Percentiles rank a stretch among this genome's conserved stretches.
Conservation (phyloP, 2,797 vertebrate genomes). For the Esox lucius region DNA sequence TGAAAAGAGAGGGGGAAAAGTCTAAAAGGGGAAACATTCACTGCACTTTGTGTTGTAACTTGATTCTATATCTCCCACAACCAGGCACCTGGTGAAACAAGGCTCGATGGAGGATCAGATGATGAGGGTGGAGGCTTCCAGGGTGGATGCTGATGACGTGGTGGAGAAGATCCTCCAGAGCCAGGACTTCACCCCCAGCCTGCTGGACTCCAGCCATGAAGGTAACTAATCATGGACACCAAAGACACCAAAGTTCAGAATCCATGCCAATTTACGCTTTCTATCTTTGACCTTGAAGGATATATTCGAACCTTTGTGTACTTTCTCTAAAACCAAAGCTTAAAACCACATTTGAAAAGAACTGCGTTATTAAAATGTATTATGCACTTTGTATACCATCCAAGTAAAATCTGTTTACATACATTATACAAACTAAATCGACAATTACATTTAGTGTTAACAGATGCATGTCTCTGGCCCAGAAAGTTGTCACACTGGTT, state of each 20-base stretch:
- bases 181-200: constrained; percentile 88
- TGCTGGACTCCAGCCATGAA: constrained; percentile 93
- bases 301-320: no score
- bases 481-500: no score
- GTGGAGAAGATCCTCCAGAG: constrained; percentile 95
- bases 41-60: background rate
- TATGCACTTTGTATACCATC: no score
- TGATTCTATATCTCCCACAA: background rate
- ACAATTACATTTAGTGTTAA: no score
- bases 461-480: no score
- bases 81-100: constrained; percentile 87
- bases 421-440: no score
- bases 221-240: constrained; percentile 68
- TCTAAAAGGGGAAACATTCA: background rate
- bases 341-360: no score
- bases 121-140: constrained; percentile 90
- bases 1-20: no score
- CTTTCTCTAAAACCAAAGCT: no score
- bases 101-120: constrained; percentile 92
- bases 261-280: background rate
- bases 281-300: no score
- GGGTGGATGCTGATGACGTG: constrained; percentile 93
- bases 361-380: no score
- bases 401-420: no score
- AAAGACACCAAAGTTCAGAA: background rate